Evolutionary conservation across 2,888 invertebrate species (phyloP).

Genomic region (Onthophagus sagittarius): DNA sequence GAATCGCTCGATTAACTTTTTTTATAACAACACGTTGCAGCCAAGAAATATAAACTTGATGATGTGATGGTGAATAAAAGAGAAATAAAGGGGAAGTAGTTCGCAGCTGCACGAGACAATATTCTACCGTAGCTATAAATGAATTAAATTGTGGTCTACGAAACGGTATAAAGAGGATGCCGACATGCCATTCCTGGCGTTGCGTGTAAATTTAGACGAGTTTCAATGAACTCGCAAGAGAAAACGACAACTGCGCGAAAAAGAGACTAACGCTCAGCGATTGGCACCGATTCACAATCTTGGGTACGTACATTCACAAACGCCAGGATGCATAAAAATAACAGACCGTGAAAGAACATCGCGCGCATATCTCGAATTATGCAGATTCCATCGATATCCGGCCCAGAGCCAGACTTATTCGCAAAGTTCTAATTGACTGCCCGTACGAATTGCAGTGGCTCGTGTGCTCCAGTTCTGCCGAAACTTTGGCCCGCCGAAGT

Average conservation of each 20-base stretch:
- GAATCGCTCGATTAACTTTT: background rate
- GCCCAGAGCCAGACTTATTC: conserved; percentile 13
- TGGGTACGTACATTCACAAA: conserved; percentile 35
- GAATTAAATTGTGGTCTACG: conserved; percentile 1
- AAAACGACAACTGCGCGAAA: background rate
- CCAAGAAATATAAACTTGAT: too few relatives aligned
- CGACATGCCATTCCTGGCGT: conserved; percentile 22
- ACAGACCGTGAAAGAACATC: conserved; percentile 37
- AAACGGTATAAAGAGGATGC: conserved; percentile 6
- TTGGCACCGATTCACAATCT: conserved; percentile 41
- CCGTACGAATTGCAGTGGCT: conserved; percentile 1
- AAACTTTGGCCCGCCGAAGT: background rate
- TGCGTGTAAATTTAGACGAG: conserved; percentile 23
- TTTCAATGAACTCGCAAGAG: conserved; percentile 42
- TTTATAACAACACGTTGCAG: background rate
- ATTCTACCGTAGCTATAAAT: conserved; percentile 2
- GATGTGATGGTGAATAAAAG: too few relatives aligned
- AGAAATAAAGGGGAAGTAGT: too few relatives aligned
- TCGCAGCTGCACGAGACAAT: too few relatives aligned
- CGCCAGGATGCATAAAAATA: conserved; percentile 22
- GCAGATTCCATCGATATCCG: conserved; percentile 33
- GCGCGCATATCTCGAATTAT: conserved; percentile 39
- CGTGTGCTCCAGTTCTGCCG: conserved; percentile 2
- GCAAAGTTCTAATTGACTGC: conserved; percentile 7
- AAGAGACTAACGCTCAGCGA: conserved; percentile 42